Evolutionary conservation across 30 jellyfish, hydroid and myxozoan species (phyloP).

Genomic region (Turritopsis rubra): DNA sequence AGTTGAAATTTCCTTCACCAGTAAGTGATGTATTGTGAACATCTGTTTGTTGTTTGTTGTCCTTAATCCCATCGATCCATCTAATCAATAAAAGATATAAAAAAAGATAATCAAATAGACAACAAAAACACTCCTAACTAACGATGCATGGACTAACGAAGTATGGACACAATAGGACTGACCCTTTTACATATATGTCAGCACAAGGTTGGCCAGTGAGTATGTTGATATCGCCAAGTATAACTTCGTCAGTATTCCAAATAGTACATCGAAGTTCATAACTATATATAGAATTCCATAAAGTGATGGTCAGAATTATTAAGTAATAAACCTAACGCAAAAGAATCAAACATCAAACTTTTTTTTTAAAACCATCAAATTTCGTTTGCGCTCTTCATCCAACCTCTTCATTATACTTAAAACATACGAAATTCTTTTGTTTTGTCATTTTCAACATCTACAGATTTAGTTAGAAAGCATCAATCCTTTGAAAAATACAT

Average conservation of each 20-base stretch:
- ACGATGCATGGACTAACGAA: background rate
- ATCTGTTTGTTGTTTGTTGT: slow-evolving; percentile 42
- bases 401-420: too few species aligned
- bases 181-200: slow-evolving; percentile 57
- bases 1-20: slow-evolving; percentile 53
- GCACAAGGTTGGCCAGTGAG: slow-evolving; percentile 47
- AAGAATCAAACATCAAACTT: too few species aligned
- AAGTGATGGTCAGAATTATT: too few species aligned
- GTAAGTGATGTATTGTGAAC: slow-evolving; percentile 29
- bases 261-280: slow-evolving; percentile 47
- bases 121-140: too few species aligned
- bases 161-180: background rate
- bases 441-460: too few species aligned
- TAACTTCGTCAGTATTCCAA: slow-evolving; percentile 59
- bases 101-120: background rate
- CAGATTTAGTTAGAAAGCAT: too few species aligned
- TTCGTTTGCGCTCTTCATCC: too few species aligned
- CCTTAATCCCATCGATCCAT: slow-evolving; percentile 48
- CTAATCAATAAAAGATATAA: slow-evolving; percentile 4
- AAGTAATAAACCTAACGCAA: too few species aligned
- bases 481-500: too few species aligned
- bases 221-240: slow-evolving; percentile 24
- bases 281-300: slow-evolving; percentile 8
- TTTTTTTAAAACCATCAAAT: too few species aligned
- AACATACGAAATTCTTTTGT: too few species aligned